Conservation (phyloP, 1,140 invertebrate genomes). For the Aricia agestis region DNA sequence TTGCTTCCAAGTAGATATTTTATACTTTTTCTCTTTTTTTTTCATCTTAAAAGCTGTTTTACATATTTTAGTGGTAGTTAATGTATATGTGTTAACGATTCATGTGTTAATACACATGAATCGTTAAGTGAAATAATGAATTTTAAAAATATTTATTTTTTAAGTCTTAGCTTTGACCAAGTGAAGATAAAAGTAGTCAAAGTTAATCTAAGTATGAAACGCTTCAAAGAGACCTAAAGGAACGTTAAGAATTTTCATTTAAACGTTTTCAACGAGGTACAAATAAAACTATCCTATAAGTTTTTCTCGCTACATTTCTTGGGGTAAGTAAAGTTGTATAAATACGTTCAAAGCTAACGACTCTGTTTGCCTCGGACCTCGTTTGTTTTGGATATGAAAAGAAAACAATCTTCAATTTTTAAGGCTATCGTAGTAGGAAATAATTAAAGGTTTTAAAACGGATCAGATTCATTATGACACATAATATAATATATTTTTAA, state of each 20-base stretch:
- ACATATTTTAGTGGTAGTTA: not conserved
- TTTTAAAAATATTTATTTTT: no score
- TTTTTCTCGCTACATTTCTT: slow-evolving; percentile 24
- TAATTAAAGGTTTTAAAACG: not conserved
- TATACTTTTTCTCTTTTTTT: no score
- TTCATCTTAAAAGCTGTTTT: no score
- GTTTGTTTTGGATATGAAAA: slow-evolving; percentile 25
- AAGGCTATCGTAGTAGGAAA: not conserved
- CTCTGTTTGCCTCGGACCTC: slow-evolving; percentile 19
- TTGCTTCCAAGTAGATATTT: no score
- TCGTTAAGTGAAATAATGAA: no score
- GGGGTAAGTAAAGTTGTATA: slow-evolving; percentile 23
- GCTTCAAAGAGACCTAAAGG: slow-evolving; percentile 1
- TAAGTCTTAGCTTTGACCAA: not conserved
- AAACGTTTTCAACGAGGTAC: slow-evolving; percentile 12
- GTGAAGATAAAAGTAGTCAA: not conserved
- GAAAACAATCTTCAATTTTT: slow-evolving; percentile 3
- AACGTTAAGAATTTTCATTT: slow-evolving; percentile 16
- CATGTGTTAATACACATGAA: no score
- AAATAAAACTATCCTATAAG: slow-evolving; percentile 19
- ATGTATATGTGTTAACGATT: no score
- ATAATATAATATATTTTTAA: no score
- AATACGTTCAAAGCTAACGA: slow-evolving; percentile 24
- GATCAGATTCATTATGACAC: no score
- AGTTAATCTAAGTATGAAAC: not conserved